Evolutionary conservation across 2,888 invertebrate genomes (phyloP), one percentile per base, ranked within the genome.

Genomic region (Catocala sponsa): DNA sequence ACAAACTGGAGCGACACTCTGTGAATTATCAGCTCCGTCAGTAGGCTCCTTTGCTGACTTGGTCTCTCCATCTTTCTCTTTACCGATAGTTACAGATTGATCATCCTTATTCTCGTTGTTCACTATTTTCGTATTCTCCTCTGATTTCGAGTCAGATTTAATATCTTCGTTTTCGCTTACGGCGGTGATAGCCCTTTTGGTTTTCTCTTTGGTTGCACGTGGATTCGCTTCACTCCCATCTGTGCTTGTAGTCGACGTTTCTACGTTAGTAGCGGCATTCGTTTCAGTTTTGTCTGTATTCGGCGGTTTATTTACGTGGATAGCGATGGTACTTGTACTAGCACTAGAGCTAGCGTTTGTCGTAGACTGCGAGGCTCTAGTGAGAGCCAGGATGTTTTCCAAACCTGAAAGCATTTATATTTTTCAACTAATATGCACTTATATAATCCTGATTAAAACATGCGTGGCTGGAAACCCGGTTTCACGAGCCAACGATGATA

Each of bases 151-250:
- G 47, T 56, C 49, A 15, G 9, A 41, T 41, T 49, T 57, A 5
- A 12, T 51, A 51, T 48, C 41, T 49, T 65, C 72, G 12, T 67
- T 65, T 51, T 68, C 66, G 56, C n/a, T 66, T 12, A 63, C 49
- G 13, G 67, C 49, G 10, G 65, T 53, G 12, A 65, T 72, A 51
- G 63, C 63, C 49, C 69, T 72, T 61, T 79, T 77, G 54, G 67
- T 63, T 62, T 77, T 81, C 46, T 80, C 79, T 80, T 83, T 82
- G 78, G 79, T 73, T 59, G 44, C 41, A 49, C 66, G 64, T 53
- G 63, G 55, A 43, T 62, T 70, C 38, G 62, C 61, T 48, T 74
- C 76, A 56, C 43, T 63, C 12, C 55, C 42, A 50, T 74, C 72
- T 55, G 55, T n/a, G 44, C 60, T 71, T 10, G 55, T 57, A 44